These are phyloP conservation scores for Parnassius orleans DNA, from an alignment of 2,888 invertebrate species.

Conservation along the genomic window DNA sequence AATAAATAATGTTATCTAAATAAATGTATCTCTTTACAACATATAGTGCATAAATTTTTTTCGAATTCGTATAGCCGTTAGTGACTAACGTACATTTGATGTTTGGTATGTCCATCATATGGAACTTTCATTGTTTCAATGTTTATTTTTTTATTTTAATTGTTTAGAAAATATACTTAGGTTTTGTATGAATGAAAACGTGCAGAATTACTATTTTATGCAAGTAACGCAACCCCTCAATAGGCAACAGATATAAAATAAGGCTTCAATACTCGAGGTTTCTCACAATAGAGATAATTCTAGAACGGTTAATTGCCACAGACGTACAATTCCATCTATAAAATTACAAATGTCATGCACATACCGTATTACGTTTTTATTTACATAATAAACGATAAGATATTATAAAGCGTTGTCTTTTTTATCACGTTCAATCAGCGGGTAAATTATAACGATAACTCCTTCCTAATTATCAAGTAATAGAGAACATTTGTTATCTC, in stretches of 20 bases:
- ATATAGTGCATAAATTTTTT: no score
- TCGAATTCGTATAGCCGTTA: no score
- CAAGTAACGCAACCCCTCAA: slow-evolving; percentile 8
- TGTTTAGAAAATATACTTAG: no score
- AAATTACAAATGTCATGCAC: slow-evolving; percentile 8
- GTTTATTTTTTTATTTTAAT: no score
- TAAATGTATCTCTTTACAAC: no score
- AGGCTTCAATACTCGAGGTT: slow-evolving; percentile 11
- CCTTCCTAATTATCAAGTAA: not conserved
- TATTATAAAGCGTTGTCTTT: not conserved
- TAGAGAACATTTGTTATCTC: not conserved
- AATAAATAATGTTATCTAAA: no score
- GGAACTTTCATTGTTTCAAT: no score
- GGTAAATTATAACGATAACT: not conserved
- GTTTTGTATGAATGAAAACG: no score
- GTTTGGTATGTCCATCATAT: no score
- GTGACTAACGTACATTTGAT: no score
- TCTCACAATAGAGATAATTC: not conserved
- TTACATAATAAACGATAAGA: slow-evolving; percentile 13
- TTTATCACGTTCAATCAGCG: not conserved
- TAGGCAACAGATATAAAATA: not conserved
- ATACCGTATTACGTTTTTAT: slow-evolving; percentile 3
- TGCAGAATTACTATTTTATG: no score
- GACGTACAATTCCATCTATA: slow-evolving; percentile 3
- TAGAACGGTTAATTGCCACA: not conserved